Percentiles rank a stretch among this genome's conserved stretches.
phyloP scores from a whole-genome alignment of 2,888 invertebrate genomes.

The Meandrusa payeni region DNA sequence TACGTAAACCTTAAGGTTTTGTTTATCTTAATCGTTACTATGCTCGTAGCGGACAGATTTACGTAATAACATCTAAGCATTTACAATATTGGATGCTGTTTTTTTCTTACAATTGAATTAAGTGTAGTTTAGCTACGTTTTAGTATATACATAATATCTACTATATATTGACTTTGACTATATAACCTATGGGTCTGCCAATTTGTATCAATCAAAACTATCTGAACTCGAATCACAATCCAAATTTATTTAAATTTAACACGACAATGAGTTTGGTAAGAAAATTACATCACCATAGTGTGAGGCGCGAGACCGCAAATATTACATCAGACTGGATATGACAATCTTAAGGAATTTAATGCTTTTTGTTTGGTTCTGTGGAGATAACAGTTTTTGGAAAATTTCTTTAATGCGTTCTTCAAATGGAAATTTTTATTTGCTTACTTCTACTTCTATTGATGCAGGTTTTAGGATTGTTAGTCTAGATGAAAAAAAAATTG shows the following conservation, averaged over 20 bases:
- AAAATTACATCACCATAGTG: slow-evolving; percentile 2
- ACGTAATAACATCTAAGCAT: slow-evolving; percentile 1
- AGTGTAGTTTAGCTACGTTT: too few species aligned
- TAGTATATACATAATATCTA: too few species aligned
- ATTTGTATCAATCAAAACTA: too few species aligned
- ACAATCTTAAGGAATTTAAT: neutral
- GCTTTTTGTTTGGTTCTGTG: neutral
- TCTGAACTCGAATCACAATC: slow-evolving; percentile 1
- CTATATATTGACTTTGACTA: too few species aligned
- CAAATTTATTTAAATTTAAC: too few species aligned
- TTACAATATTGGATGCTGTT: neutral
- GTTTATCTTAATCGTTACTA: slow-evolving; percentile 12
- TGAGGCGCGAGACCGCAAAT: slow-evolving; percentile 3
- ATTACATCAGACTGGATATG: slow-evolving; percentile 12
- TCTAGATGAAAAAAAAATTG: too few species aligned
- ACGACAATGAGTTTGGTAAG: slow-evolving; percentile 10
- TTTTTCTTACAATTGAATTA: neutral
- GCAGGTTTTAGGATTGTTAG: too few species aligned
- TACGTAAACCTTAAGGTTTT: slow-evolving; percentile 6
- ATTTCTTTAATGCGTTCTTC: too few species aligned
- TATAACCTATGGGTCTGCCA: too few species aligned
- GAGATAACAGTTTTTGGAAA: too few species aligned
- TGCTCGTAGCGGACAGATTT: neutral
- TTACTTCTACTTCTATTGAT: too few species aligned
- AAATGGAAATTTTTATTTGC: too few species aligned